A percentile compares a stretch with the other conserved stretches of the same genome.
Evolutionary conservation across 2,113 vertebrate species (phyloP).

Genomic region (Mobula birostris): DNA sequence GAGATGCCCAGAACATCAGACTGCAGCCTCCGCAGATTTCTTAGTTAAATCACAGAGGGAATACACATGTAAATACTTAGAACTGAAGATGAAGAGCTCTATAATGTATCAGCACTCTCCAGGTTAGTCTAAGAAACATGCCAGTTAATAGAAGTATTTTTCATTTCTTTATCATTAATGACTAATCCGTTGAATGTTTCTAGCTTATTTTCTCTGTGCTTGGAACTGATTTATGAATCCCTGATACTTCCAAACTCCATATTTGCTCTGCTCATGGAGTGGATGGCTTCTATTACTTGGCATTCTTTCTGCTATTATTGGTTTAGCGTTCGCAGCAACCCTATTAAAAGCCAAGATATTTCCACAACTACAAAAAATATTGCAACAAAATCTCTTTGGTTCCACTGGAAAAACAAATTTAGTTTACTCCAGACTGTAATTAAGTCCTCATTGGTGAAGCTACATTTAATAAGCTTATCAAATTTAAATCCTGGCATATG

Average conservation of each 20-base stretch:
- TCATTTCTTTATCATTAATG: no score
- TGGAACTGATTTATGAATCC: background rate
- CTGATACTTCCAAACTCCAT: background rate
- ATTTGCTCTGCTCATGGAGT: background rate
- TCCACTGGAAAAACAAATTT: constrained; percentile 5
- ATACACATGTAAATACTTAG: no score
- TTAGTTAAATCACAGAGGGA: no score
- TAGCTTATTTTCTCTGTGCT: background rate
- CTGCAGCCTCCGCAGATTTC: no score
- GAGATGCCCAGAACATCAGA: no score
- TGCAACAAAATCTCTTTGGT: background rate
- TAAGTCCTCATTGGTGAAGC: constrained; percentile 21
- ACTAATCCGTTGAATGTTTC: no score
- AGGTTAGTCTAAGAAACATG: no score
- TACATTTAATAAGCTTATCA: constrained; percentile 36
- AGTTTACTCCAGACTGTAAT: background rate
- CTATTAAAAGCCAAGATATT: background rate
- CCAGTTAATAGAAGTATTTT: no score
- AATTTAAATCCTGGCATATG: constrained; percentile 24
- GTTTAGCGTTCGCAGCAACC: background rate
- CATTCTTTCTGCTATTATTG: background rate
- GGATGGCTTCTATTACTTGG: background rate
- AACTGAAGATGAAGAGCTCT: no score
- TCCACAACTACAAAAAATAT: background rate
- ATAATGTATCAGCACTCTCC: no score